These are phyloP conservation scores for Lepus oiostolus DNA, from an alignment of 2,797 vertebrate genomes.

Conservation along the genomic window DNA sequence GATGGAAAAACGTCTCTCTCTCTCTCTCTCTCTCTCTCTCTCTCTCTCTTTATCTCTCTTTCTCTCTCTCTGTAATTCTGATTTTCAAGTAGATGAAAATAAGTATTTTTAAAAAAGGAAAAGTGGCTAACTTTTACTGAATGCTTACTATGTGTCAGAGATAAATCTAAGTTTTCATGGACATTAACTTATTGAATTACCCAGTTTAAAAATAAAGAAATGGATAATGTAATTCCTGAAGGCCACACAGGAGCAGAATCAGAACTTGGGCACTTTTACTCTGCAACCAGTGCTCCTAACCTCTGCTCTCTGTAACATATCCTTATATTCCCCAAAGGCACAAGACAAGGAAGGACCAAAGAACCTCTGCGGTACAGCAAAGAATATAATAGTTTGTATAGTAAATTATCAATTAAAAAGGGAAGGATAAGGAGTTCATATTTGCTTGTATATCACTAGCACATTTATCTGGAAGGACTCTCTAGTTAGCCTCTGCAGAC, in stretches of 20 bases:
- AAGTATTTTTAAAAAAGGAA: not conserved
- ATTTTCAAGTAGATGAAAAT: too few relatives aligned
- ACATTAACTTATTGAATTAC: conserved; percentile 26
- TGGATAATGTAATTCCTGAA: conserved; percentile 38
- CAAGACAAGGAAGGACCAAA: not conserved
- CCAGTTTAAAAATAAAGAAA: conserved; percentile 50
- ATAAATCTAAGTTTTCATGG: conserved; percentile 42
- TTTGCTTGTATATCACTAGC: conserved; percentile 28
- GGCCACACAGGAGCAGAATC: conserved; percentile 11
- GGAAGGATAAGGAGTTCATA: conserved; percentile 8
- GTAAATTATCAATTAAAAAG: conserved; percentile 10
- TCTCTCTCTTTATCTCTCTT: too few relatives aligned
- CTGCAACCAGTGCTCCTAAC: not conserved
- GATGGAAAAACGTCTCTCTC: too few relatives aligned
- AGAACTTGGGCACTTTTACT: conserved; percentile 15
- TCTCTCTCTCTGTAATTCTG: too few relatives aligned
- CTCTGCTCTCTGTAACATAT: not conserved
- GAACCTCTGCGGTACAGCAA: conserved; percentile 12
- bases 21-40: too few relatives aligned
- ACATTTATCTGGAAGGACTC: conserved; percentile 35
- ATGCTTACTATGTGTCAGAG: not conserved
- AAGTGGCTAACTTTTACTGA: conserved; percentile 39
- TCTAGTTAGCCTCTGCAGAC: conserved; percentile 3
- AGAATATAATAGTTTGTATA: not conserved
- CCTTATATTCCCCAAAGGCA: not conserved